Base-by-base conservation (phyloP, 2,888 invertebrate genomes). In the Nephrotoma flavescens region DNA sequence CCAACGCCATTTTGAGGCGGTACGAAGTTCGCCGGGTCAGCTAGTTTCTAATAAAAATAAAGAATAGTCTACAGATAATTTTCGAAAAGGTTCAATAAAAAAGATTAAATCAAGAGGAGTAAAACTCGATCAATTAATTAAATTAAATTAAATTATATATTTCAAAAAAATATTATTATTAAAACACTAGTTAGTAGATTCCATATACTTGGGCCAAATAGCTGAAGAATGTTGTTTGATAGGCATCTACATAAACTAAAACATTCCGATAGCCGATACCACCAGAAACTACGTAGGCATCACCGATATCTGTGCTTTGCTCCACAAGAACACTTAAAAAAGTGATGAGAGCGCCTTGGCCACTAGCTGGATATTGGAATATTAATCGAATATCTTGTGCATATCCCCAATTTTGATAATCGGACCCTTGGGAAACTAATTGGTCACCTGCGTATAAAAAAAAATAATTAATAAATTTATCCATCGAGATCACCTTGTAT, bases 301-400 rank as follows among this genome's bases (percentile, higher is more conserved):
- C 89, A 88, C 83, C 91, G 1, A 89, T 88, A 19, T 88, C 88
- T 3, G 89, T 89, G n/a, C 89, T 88, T 45, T 90, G 88, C 86
- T 90, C 90, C 87, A 89, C 89, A 47, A 89, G 89, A 52, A 91
- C 89, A 87, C 91, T 90, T 41, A 90, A 88, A 85, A 88, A 88
- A 47, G 90, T 91, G 19, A 91, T 87, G 0, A 89, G 89, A 44
- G 89, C 88, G 5, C 88, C 89, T 0, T 87, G 85, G 71, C 90
- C 91, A 0, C 87, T 83, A 87, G 90, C 89, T 3, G 91, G 91
- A 87, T 91, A 91, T 0, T 89, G 90, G 52, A 91, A 86, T 87
- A 90, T 90, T 4, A 90, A 71, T 86, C 89, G 89, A 2, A 91
- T 90, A 87, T 91, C 90, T 88, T 90, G 90, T 12, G 87, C 86